phyloP scores from a whole-genome alignment of 2,113 vertebrate genomes.

The cat (Felis catus) region DNA sequence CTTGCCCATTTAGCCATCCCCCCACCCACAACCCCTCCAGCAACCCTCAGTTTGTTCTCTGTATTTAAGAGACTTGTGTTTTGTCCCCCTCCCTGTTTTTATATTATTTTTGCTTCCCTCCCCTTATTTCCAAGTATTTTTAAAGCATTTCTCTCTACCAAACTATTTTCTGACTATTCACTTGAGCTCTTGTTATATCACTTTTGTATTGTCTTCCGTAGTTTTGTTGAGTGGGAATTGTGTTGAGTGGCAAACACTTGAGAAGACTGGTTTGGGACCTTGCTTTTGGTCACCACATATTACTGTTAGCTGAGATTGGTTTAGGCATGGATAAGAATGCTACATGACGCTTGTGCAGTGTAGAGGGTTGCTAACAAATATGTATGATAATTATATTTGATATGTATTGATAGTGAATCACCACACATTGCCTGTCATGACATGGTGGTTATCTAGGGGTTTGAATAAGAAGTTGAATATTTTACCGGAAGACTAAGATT shows the following conservation, averaged over 20 bases:
- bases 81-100: no score
- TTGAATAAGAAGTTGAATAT: neutral
- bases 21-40: no score
- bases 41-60: no score
- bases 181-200: neutral
- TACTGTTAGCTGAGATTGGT: neutral
- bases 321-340: neutral
- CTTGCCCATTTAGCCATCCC: no score
- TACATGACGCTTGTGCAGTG: neutral
- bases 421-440: neutral
- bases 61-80: no score
- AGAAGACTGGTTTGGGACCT: neutral
- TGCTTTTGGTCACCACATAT: neutral
- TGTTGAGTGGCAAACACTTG: neutral
- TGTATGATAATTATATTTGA: neutral
- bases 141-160: neutral
- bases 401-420: neutral
- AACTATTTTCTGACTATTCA: neutral
- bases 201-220: neutral
- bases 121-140: neutral
- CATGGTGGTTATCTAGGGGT: neutral
- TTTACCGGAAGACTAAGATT: neutral
- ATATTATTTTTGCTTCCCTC: no score
- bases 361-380: neutral
- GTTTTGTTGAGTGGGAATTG: neutral